Percentiles rank a stretch among this genome's conserved stretches.
phyloP scores from a whole-genome alignment of 2,113 vertebrate genomes.

The Bubo bubo region DNA sequence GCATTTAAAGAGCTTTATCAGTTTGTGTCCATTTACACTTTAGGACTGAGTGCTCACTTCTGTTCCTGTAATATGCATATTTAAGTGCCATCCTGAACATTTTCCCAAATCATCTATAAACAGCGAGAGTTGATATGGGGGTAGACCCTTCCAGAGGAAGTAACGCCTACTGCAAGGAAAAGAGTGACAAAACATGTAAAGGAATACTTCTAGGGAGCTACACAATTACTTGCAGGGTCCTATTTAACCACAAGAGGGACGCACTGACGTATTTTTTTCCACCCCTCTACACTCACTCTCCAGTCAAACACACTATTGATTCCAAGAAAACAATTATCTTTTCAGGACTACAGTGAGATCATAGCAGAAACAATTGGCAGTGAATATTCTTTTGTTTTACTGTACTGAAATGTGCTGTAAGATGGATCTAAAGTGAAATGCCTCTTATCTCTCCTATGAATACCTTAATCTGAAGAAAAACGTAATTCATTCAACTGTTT shows the following conservation, averaged over 20 bases:
- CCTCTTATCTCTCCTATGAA: background rate
- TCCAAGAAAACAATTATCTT: slow-evolving; percentile 47
- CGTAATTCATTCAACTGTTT: background rate
- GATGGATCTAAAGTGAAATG: background rate
- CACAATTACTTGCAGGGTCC: background rate
- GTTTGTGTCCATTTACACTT: background rate
- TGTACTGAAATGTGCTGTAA: slow-evolving; percentile 5
- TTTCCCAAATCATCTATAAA: background rate
- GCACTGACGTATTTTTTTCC: background rate
- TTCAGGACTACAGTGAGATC: slow-evolving; percentile 44
- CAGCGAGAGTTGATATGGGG: background rate
- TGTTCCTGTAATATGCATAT: background rate
- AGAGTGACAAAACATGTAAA: background rate
- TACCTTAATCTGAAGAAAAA: background rate
- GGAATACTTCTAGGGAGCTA: background rate
- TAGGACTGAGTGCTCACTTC: background rate
- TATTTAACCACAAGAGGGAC: slow-evolving; percentile 42
- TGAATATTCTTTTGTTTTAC: slow-evolving; percentile 38
- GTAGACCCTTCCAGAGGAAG: background rate
- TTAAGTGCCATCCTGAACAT: background rate
- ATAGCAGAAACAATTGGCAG: slow-evolving; percentile 28
- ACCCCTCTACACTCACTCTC: background rate
- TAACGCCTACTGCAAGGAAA: background rate
- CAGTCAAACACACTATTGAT: slow-evolving; percentile 29
- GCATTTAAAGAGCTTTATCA: background rate